Conservation (phyloP, 2,888 invertebrate genomes). For the Congeria kusceri region DNA sequence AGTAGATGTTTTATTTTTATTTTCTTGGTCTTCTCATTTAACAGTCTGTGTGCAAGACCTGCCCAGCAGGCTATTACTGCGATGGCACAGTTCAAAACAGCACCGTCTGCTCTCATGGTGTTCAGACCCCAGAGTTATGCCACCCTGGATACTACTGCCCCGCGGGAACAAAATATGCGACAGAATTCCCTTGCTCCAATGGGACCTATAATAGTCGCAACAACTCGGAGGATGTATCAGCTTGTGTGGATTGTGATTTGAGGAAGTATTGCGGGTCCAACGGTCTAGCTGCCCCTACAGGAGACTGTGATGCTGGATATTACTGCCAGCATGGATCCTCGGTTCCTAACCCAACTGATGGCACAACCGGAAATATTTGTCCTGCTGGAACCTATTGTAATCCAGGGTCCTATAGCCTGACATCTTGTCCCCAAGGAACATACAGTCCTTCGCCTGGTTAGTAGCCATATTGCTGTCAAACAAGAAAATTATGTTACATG, state of each 20-base stretch:
- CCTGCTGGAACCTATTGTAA: conserved; percentile 80
- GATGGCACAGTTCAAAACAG: conserved; percentile 82
- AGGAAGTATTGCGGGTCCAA: conserved; percentile 80
- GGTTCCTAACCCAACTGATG: conserved; percentile 75
- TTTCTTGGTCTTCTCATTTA: too few species aligned
- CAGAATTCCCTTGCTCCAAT: conserved; percentile 80
- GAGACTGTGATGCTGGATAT: conserved; percentile 76
- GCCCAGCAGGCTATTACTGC: conserved; percentile 82
- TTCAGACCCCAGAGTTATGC: conserved; percentile 82
- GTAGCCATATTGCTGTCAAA: not conserved
- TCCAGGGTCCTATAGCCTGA: conserved; percentile 71
- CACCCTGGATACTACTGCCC: conserved; percentile 81
- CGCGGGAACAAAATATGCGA: conserved; percentile 74
- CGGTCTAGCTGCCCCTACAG: conserved; percentile 75
- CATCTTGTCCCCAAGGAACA: conserved; percentile 80
- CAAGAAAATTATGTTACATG: too few species aligned
- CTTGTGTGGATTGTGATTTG: conserved; percentile 79
- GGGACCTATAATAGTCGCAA: conserved; percentile 76
- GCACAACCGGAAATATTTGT: conserved; percentile 76
- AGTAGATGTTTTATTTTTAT: too few species aligned
- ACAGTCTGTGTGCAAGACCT: conserved; percentile 79
- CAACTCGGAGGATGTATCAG: conserved; percentile 65
- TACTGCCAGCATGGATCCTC: conserved; percentile 74
- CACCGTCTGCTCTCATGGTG: conserved; percentile 80
- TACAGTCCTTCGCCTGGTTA: conserved; percentile 79